Conservation (phyloP, 2,797 vertebrate genomes). For the Champsocephalus esox region DNA sequence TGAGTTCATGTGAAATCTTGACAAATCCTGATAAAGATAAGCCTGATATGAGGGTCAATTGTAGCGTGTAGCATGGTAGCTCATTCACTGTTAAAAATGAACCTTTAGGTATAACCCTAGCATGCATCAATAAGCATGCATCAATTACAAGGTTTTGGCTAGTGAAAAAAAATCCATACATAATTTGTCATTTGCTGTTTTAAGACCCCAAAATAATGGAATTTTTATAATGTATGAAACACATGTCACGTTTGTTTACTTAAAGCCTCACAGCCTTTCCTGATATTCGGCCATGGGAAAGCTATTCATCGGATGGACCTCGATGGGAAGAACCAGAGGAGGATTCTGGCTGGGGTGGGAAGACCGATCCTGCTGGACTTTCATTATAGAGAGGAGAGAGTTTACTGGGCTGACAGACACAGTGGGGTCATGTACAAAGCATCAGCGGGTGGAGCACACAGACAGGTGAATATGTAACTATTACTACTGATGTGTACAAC, state of each 20-base stretch:
- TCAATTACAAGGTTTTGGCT: no score
- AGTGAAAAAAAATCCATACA: no score
- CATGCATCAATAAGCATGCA: no score
- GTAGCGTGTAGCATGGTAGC: not conserved
- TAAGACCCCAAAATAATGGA: not conserved
- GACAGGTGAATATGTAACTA: conserved; percentile 84
- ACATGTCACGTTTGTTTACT: conserved; percentile 7
- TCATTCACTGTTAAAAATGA: not conserved
- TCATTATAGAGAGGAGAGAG: conserved; percentile 84
- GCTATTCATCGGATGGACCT: conserved; percentile 88
- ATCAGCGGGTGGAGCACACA: conserved; percentile 84
- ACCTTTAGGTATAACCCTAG: no score
- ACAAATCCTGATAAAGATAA: not conserved
- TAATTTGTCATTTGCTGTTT: not conserved
- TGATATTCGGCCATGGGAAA: conserved; percentile 90
- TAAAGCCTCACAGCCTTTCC: conserved; percentile 89
- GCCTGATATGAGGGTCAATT: not conserved
- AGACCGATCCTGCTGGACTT: conserved; percentile 87
- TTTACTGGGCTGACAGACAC: conserved; percentile 91
- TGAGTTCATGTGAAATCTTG: not conserved
- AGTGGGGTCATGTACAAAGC: conserved; percentile 88
- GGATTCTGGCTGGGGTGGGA: conserved; percentile 84
- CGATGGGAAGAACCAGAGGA: conserved; percentile 87
- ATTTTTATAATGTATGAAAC: not conserved
- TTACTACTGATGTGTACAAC: not conserved